phyloP scores from a whole-genome alignment of 2,888 invertebrate species.

The Ctenicera cuprea region DNA sequence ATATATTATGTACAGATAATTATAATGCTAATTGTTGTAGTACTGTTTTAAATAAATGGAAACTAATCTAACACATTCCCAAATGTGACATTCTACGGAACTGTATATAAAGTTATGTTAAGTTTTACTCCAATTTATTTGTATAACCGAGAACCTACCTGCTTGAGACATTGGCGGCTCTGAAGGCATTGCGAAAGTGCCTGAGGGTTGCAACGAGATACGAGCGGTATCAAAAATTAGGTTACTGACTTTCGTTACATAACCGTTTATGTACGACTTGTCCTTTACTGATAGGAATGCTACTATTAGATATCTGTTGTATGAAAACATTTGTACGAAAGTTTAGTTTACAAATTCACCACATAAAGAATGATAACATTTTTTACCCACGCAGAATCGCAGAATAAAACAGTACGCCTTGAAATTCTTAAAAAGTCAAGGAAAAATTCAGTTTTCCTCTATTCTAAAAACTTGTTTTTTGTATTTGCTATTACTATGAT shows the following conservation, averaged over 20 bases:
- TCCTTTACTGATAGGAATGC: slow-evolving; percentile 12
- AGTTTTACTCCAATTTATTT: slow-evolving; percentile 10
- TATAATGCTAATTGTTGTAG: neutral
- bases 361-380: too few relatives aligned
- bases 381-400: too few relatives aligned
- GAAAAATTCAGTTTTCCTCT: slow-evolving; percentile 6
- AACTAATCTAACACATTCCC: neutral
- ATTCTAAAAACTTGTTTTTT: neutral
- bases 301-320: slow-evolving; percentile 2
- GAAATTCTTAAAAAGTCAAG: slow-evolving; percentile 12
- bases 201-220: slow-evolving; percentile 35
- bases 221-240: slow-evolving; percentile 30
- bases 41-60: slow-evolving; percentile 14
- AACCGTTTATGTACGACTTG: slow-evolving; percentile 3
- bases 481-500: neutral
- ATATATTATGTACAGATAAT: too few relatives aligned
- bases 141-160: too few relatives aligned
- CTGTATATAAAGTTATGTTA: neutral
- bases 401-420: neutral
- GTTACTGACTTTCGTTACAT: slow-evolving; percentile 32
- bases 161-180: slow-evolving; percentile 9
- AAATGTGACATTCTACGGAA: neutral
- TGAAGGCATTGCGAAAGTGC: slow-evolving; percentile 22
- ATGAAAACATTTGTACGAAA: neutral
- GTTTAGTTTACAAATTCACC: neutral